phyloP scores from a whole-genome alignment of 2,888 invertebrate species.

The Ganaspis brasiliensis region DNA sequence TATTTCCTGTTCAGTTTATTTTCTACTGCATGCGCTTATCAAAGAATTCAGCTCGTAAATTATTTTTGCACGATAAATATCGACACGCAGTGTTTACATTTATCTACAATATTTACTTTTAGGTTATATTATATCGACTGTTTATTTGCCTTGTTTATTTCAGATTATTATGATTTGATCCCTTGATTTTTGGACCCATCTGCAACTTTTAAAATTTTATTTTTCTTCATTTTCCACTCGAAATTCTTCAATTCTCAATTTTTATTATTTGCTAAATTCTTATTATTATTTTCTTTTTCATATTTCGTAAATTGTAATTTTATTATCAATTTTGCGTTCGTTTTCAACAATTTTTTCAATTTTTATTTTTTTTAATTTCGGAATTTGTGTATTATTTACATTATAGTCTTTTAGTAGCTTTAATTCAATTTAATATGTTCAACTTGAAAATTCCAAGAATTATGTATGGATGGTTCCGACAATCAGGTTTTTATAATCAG shows the following conservation, averaged over 20 bases:
- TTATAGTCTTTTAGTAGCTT: background rate
- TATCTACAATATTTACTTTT: background rate
- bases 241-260: background rate
- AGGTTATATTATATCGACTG: background rate
- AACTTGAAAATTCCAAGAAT: background rate
- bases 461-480: slow-evolving; percentile 62
- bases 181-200: slow-evolving; percentile 63
- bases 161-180: slow-evolving; percentile 46
- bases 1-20: slow-evolving; percentile 1
- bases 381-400: no score
- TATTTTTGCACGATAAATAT: slow-evolving; percentile 23
- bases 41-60: background rate
- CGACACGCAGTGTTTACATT: background rate
- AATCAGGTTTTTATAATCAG: slow-evolving; percentile 52
- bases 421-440: background rate
- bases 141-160: slow-evolving; percentile 49
- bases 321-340: no score
- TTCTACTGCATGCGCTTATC: background rate
- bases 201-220: slow-evolving; percentile 46
- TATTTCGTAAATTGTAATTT: no score
- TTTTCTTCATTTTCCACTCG: slow-evolving; percentile 36
- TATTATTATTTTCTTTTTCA: no score
- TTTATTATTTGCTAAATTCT: slow-evolving; percentile 44
- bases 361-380: no score
- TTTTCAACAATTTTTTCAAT: no score